Percentiles rank a stretch among this genome's conserved stretches.
These are phyloP conservation scores for Lagenorhynchus albirostris DNA, from an alignment of 2,113 vertebrate species.

Conservation along the genomic window DNA sequence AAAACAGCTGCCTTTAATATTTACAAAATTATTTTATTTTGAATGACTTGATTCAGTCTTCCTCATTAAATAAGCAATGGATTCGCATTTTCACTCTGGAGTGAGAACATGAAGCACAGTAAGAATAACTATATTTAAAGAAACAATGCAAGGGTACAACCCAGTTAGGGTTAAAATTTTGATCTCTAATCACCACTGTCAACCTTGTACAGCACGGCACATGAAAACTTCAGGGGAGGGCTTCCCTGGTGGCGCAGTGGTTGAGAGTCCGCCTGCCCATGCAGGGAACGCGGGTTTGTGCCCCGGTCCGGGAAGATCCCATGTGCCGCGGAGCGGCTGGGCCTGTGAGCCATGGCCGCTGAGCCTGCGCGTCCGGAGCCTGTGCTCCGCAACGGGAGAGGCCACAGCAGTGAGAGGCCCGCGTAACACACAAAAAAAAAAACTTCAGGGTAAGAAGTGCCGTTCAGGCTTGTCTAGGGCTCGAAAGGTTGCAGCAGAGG, in stretches of 20 bases:
- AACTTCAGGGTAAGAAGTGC: too few relatives aligned
- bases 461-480: background rate
- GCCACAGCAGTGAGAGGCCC: too few relatives aligned
- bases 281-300: too few relatives aligned
- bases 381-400: too few relatives aligned
- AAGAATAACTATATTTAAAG: background rate
- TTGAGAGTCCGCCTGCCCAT: too few relatives aligned
- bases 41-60: background rate
- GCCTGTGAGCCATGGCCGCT: too few relatives aligned
- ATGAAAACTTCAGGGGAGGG: background rate
- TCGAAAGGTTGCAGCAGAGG: background rate
- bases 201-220: background rate
- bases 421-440: too few relatives aligned
- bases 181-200: background rate
- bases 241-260: too few relatives aligned
- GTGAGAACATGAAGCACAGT: background rate
- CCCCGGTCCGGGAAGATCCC: too few relatives aligned
- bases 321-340: too few relatives aligned
- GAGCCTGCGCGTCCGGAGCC: too few relatives aligned
- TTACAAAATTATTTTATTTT: background rate
- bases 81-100: background rate
- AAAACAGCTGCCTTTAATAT: background rate
- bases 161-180: background rate
- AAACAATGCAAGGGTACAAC: background rate
- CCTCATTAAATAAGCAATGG: background rate